phyloP scores from a whole-genome alignment of 2,797 vertebrate species.

The Gadopsis bispinosus region DNA sequence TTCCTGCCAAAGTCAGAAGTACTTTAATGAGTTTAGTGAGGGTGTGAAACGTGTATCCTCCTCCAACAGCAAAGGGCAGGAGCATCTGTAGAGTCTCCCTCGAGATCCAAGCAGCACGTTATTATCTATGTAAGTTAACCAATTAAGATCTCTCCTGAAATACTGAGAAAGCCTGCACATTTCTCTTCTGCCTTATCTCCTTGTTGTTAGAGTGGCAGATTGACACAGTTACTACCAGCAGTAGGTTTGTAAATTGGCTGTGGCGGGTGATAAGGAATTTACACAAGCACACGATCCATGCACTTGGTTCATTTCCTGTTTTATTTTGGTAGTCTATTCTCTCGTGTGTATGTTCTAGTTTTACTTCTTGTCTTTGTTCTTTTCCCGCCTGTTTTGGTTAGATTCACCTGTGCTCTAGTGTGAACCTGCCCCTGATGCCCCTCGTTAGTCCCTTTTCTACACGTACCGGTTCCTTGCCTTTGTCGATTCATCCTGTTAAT shows the following conservation, averaged over 20 bases:
- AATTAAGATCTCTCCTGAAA: slow-evolving; percentile 74
- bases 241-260: slow-evolving; percentile 76
- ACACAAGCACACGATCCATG: slow-evolving; percentile 62
- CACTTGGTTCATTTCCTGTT: no score
- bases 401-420: no score
- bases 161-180: slow-evolving; percentile 48
- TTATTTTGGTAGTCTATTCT: no score
- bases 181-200: slow-evolving; percentile 57
- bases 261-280: slow-evolving; percentile 69
- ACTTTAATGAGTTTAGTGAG: slow-evolving; percentile 70
- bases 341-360: no score
- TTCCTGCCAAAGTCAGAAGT: slow-evolving; percentile 48
- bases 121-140: slow-evolving; percentile 73
- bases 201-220: slow-evolving; percentile 66
- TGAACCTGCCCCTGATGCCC: no score
- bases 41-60: slow-evolving; percentile 63
- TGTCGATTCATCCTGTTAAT: no score
- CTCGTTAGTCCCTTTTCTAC: no score
- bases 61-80: slow-evolving; percentile 63
- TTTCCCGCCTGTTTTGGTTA: no score
- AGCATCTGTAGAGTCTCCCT: slow-evolving; percentile 62
- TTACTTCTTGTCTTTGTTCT: no score
- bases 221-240: slow-evolving; percentile 75
- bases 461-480: no score
- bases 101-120: slow-evolving; percentile 65